Conservation (phyloP, 1,140 invertebrate genomes). For the Antheraea pernyi region DNA sequence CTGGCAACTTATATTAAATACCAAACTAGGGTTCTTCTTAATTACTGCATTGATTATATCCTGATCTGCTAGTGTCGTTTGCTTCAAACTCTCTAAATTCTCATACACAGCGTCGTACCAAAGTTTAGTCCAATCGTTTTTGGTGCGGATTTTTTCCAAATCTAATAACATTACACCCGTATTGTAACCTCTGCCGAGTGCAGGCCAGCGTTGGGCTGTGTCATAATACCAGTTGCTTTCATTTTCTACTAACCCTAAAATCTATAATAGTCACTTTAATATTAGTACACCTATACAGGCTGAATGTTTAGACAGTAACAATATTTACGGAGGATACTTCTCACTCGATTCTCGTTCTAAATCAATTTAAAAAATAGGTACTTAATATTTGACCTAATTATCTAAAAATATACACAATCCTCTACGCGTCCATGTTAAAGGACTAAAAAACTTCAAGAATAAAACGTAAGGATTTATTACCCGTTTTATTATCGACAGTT, state of each 20-base stretch:
- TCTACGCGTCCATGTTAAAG: too few species aligned
- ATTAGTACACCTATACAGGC: too few species aligned
- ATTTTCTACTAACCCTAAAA: constrained; percentile 94
- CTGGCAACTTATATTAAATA: constrained; percentile 90
- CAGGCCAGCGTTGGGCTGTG: constrained; percentile 91
- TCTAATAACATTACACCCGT: constrained; percentile 94
- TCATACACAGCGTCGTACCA: constrained; percentile 89
- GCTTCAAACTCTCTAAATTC: constrained; percentile 77
- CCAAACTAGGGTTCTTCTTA: constrained; percentile 87
- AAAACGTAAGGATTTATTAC: too few species aligned
- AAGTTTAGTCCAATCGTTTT: constrained; percentile 80
- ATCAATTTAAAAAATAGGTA: too few species aligned
- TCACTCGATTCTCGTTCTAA: too few species aligned
- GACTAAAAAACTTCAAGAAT: too few species aligned
- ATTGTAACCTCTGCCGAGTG: constrained; percentile 91
- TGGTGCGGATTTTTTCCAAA: constrained; percentile 84
- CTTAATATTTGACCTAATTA: too few species aligned
- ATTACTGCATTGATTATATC: constrained; percentile 96
- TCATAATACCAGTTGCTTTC: constrained; percentile 96
- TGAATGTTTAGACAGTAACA: too few species aligned
- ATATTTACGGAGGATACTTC: too few species aligned
- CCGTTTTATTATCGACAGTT: too few species aligned
- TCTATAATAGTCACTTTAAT: constrained; percentile 67
- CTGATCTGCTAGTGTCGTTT: constrained; percentile 93
- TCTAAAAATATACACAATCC: too few species aligned